Evolutionary conservation across 2,888 invertebrate species (phyloP), one percentile per base, ranked within the genome.

Genomic region (Strigamia transsilvanica): DNA sequence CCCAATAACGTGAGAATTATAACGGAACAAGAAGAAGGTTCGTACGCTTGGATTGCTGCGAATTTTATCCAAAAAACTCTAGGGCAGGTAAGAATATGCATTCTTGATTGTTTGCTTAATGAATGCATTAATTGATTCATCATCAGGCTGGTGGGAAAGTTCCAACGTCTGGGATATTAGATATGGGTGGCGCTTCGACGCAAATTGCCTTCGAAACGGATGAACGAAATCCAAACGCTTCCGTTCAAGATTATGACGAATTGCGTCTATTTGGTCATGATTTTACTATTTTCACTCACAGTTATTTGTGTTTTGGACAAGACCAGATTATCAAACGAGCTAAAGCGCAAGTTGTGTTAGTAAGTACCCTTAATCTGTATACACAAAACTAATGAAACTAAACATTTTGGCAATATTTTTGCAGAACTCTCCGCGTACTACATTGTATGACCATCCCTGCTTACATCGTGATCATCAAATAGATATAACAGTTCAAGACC

Each of bases 111-210:
- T n/a, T 18, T 32, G 12, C 18, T n/a, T n/a, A n/a, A n/a, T n/a
- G n/a, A n/a, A 34, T 78, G 23, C 21, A 12, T 78, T 15, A 21
- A 46, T 15, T 78, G 10, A 27, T 13, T 32, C n/a, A 15, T 27
- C 5, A 21, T n/a, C 7, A 34, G 34, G 7, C 34, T 34, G 34
- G 34, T 7, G 34, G 7, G 7, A 34, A 34, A 34, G 34, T 34
- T 34, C 34, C 34, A 34, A 88, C 88, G 18, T 80, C 87, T 3
- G 90, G 90, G 4, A 88, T 89, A 4, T 84, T 90, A 81, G 90
- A 90, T 85, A 85, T 90, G 84, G 90, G 90, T 42, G 90, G 90
- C 41, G 90, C 90, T 0, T 90, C 90, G 0, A 89, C 90, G 15
- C 90, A 90, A 85, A 88, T 90, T n/a, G 87, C 89, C 1, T 89